Evolutionary conservation across 2,113 vertebrate genomes (phyloP), one percentile per base, ranked within the genome.

Genomic region (Mystacornis crossleyi): DNA sequence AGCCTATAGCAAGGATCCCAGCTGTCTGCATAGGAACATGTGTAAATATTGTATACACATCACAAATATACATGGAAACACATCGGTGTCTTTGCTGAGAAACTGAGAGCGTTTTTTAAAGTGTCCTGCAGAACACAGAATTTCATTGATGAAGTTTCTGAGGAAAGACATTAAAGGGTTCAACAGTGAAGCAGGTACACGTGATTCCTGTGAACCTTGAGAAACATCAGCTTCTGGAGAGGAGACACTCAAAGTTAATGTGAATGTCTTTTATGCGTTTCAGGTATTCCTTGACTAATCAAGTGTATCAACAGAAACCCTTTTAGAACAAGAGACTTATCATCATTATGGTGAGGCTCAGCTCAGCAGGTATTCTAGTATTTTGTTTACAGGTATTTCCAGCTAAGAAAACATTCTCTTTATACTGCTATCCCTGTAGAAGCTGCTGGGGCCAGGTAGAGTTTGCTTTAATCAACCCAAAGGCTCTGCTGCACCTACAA

Each of bases 91-190:
- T 62, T 80, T 60, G 36, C 20, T 55, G 61, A 61, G 23, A 55
- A 53, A 40, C 53, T 78, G 33, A 47, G 64, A 43, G 42, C 31
- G 13, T 4, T 40, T 21, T 29, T 55, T 14, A 4, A 57, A n/a
- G 23, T 55, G 31, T 64, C 7, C 65, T 75, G 28, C 55, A 85
- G 47, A 78, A 51, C 51, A 45, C 38, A 62, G 51, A 70, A 26
- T 8, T 74, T 47, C 16, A 50, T 26, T 11, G 83, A 74, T 54
- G 7, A 74, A 29, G 53, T 66, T 58, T 51, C 53, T 48, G 42
- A 87, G 65, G 48, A 42, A 73, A 79, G 45, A 43, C 0, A 0
- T 71, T 62, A 36, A 26, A 74, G 5, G 0, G 57, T 77, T 89
- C 12, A 26, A 18, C 36, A 50, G 4, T 50, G 55, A 66, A 60